Evolutionary conservation across 2,888 invertebrate species (phyloP).

Genomic region (Drosophila helvetica): DNA sequence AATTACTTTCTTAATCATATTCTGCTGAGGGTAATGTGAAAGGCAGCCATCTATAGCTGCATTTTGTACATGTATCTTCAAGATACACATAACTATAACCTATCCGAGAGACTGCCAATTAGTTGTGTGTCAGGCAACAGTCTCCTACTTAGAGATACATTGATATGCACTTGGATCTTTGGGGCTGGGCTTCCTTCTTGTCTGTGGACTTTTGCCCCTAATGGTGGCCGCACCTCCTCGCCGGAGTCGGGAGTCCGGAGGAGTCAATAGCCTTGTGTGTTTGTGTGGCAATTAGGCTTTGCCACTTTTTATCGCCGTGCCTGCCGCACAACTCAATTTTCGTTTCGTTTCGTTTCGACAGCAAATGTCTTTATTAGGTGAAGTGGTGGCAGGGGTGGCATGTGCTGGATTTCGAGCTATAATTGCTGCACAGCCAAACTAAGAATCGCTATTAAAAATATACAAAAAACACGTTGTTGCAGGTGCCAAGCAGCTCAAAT

Average conservation of each 20-base stretch:
- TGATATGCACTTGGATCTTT: background rate
- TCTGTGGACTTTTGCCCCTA: background rate
- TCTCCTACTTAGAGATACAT: conserved; percentile 13
- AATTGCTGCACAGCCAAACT: conserved; percentile 32
- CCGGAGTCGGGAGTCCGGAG: background rate
- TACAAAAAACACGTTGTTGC: conserved; percentile 31
- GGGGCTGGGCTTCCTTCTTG: background rate
- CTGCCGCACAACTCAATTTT: conserved; percentile 67
- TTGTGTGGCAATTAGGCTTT: conserved; percentile 20
- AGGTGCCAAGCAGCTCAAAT: conserved; percentile 71
- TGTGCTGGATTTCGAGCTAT: conserved; percentile 35
- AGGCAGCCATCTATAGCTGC: conserved; percentile 49
- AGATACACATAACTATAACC: conserved; percentile 24
- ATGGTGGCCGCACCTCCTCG: background rate
- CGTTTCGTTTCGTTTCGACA: conserved; percentile 33
- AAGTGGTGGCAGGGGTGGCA: conserved; percentile 22
- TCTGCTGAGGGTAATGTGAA: conserved; percentile 62
- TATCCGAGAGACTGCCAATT: conserved; percentile 10
- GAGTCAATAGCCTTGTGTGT: conserved; percentile 31
- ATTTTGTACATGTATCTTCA: conserved; percentile 18
- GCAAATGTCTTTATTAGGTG: conserved; percentile 69
- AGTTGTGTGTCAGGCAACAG: background rate
- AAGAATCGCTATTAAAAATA: conserved; percentile 55
- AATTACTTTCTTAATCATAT: conserved; percentile 77
- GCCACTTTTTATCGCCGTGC: conserved; percentile 26